Conservation (phyloP, 2,113 vertebrate genomes). For the Anser brachyrhynchus region DNA sequence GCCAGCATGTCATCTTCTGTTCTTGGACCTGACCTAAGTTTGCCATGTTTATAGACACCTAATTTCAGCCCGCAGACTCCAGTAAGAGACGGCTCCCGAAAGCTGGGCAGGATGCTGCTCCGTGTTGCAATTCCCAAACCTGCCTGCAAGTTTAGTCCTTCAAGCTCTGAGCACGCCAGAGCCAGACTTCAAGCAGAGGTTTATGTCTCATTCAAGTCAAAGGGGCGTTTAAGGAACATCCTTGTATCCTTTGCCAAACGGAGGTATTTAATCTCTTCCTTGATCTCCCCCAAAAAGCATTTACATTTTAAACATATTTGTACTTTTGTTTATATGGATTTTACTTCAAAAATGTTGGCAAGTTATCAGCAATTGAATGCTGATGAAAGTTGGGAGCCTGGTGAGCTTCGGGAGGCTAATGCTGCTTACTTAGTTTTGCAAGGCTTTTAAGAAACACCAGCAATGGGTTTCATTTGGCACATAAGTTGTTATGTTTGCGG, state of each 20-base stretch:
- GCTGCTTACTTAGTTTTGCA: not conserved
- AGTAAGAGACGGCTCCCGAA: not conserved
- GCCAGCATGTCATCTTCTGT: not conserved
- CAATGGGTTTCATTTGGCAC: conserved; percentile 15
- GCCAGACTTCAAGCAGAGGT: not conserved
- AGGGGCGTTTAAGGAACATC: not conserved
- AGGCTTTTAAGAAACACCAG: conserved; percentile 11
- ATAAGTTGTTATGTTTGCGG: conserved; percentile 19
- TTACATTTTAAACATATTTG: conserved; percentile 48
- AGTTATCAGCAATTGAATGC: conserved; percentile 37
- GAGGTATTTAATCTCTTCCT: conserved; percentile 52
- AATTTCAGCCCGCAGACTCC: not conserved
- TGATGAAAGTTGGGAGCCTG: not conserved
- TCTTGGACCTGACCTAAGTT: not conserved
- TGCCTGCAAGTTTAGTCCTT: not conserved
- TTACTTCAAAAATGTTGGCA: conserved; percentile 53
- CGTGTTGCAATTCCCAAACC: not conserved
- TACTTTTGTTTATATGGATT: conserved; percentile 19
- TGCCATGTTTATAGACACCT: not conserved
- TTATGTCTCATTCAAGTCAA: conserved; percentile 2
- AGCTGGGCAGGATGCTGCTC: not conserved
- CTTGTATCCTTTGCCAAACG: conserved; percentile 39
- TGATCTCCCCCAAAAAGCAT: conserved; percentile 1
- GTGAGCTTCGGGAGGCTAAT: not conserved
- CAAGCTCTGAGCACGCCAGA: not conserved